phyloP scores from a whole-genome alignment of 2,797 vertebrate species.

The Hippoglossus hippoglossus region DNA sequence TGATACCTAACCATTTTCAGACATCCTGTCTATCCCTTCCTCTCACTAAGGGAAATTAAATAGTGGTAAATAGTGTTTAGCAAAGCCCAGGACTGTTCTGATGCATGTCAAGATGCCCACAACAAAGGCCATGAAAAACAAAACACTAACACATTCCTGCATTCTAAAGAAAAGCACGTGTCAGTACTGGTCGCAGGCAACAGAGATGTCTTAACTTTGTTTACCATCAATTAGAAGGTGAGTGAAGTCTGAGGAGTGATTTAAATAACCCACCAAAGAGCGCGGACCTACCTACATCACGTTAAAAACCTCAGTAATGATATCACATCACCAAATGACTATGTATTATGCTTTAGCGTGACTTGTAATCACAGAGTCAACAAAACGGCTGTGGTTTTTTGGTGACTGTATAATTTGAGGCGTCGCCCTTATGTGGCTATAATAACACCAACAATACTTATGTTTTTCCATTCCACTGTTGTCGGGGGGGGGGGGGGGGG shows the following conservation, averaged over 20 bases:
- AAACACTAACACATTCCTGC: background rate
- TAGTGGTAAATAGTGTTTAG: slow-evolving; percentile 32
- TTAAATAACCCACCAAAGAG: slow-evolving; percentile 17
- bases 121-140: background rate
- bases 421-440: slow-evolving; percentile 50
- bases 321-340: slow-evolving; percentile 62
- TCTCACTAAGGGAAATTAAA: slow-evolving; percentile 19
- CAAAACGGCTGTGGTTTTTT: slow-evolving; percentile 55
- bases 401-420: slow-evolving; percentile 50
- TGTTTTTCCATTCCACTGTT: slow-evolving; percentile 22
- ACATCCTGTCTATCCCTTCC: slow-evolving; percentile 3
- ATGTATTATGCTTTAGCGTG: slow-evolving; percentile 40
- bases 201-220: slow-evolving; percentile 15
- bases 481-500: background rate
- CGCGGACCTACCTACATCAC: slow-evolving; percentile 24
- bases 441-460: slow-evolving; percentile 47
- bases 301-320: slow-evolving; percentile 49
- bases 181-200: slow-evolving; percentile 2
- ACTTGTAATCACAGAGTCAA: slow-evolving; percentile 60
- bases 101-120: background rate
- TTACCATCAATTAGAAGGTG: slow-evolving; percentile 14
- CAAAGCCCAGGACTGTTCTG: background rate
- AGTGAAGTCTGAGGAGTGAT: slow-evolving; percentile 20
- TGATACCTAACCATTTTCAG: slow-evolving; percentile 5
- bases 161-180: background rate